Percentiles rank a stretch among this genome's conserved stretches.
These are phyloP conservation scores for Thaumatotibia leucotreta DNA, from an alignment of 1,140 invertebrate species.

Conservation along the genomic window DNA sequence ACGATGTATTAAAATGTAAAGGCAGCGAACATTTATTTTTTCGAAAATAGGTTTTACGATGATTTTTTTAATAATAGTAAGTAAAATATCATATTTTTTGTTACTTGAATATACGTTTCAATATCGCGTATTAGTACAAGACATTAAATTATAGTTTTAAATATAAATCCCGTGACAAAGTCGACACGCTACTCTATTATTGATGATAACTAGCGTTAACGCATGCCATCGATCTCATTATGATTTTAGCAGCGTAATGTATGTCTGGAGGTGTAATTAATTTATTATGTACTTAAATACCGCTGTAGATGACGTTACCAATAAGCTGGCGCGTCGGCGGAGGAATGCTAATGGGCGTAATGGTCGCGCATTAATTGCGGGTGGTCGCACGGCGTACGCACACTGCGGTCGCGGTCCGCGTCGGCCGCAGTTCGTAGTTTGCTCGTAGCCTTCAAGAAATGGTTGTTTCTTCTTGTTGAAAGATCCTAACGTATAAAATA, in stretches of 20 bases:
- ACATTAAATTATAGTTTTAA: not conserved
- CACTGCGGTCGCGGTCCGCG: slow-evolving; percentile 10
- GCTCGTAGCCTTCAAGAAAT: slow-evolving; percentile 3
- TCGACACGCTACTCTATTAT: not conserved
- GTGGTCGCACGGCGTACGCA: slow-evolving; percentile 19
- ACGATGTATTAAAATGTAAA: not conserved
- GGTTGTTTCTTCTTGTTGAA: not conserved
- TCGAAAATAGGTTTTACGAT: not conserved
- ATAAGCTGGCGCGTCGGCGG: slow-evolving; percentile 30
- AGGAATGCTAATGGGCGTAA: slow-evolving; percentile 40
- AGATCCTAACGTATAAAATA: not conserved
- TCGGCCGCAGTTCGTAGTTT: slow-evolving; percentile 17
- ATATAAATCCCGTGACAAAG: not conserved
- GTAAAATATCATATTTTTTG: not conserved
- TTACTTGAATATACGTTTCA: too few species aligned
- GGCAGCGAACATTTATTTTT: not conserved
- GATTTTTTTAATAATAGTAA: not conserved
- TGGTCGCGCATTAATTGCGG: slow-evolving; percentile 33
- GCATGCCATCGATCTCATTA: slow-evolving; percentile 11
- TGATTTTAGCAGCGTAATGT: slow-evolving; percentile 6
- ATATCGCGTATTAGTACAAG: not conserved
- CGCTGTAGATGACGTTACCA: slow-evolving; percentile 40
- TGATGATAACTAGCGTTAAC: not conserved
- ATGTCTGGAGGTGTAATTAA: slow-evolving; percentile 23
- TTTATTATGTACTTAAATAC: slow-evolving; percentile 36